Percentiles rank a stretch among this genome's conserved stretches.
These are phyloP conservation scores for Apotomis capreana DNA, from an alignment of 2,888 invertebrate genomes.

Conservation along the genomic window DNA sequence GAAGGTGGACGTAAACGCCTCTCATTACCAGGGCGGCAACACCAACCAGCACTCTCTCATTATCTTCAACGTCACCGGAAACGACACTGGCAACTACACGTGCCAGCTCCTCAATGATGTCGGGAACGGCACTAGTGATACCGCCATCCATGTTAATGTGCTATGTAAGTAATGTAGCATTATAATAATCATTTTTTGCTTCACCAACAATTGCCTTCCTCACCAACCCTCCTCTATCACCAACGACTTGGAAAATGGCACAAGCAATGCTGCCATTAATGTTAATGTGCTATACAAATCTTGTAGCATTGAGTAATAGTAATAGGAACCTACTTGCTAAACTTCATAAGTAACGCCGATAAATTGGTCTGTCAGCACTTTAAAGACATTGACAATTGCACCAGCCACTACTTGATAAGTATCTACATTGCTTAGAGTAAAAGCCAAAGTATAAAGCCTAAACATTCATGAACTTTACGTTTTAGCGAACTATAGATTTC, in stretches of 20 bases:
- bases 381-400: no score
- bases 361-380: no score
- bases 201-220: no score
- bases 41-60: constrained; percentile 89
- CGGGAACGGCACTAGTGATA: constrained; percentile 89
- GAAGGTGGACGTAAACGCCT: constrained; percentile 75
- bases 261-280: constrained; percentile 83
- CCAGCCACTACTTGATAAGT: neutral
- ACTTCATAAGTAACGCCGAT: no score
- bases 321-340: no score
- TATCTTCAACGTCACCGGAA: constrained; percentile 88
- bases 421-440: neutral
- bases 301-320: no score
- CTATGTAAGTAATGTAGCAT: constrained; percentile 86
- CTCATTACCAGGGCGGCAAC: constrained; percentile 89
- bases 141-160: constrained; percentile 89
- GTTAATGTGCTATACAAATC: no score
- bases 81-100: constrained; percentile 93
- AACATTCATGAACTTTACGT: no score
- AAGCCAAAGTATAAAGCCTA: no score
- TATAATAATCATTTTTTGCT: neutral
- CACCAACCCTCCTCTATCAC: neutral
- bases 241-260: constrained; percentile 83
- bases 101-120: constrained; percentile 92
- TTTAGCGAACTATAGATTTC: neutral